Evolutionary conservation across 2,797 vertebrate genomes (phyloP).

Genomic region (Premnoplex brunnescens): DNA sequence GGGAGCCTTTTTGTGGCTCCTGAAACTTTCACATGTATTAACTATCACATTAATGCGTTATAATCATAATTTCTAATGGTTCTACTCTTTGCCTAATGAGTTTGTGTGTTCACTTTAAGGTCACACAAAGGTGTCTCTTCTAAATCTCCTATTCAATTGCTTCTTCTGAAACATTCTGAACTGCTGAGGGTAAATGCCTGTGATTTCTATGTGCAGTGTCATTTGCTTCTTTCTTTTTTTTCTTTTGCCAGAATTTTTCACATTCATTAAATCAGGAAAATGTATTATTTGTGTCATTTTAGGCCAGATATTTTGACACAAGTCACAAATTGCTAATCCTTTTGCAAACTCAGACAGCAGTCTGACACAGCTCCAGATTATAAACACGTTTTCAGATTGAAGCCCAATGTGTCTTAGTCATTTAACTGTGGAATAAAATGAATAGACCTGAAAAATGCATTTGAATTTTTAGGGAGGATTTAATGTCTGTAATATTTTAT

Average conservation of each 20-base stretch:
- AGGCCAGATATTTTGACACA: constrained; percentile 46
- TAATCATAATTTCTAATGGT: not conserved
- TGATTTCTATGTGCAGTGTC: not conserved
- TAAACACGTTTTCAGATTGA: constrained; percentile 36
- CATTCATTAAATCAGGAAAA: constrained; percentile 11
- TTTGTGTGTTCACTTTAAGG: not conserved
- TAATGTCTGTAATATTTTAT: constrained; percentile 44
- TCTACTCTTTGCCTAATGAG: not conserved
- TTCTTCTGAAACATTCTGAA: not conserved
- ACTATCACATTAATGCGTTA: not conserved
- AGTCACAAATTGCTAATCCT: constrained; percentile 58
- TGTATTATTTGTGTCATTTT: constrained; percentile 41
- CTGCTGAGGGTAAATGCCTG: not conserved
- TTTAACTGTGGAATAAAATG: constrained; percentile 33
- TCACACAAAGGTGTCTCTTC: not conserved
- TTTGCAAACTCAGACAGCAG: constrained; percentile 42
- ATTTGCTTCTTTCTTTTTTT: no score
- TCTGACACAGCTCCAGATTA: constrained; percentile 49
- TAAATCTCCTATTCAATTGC: not conserved
- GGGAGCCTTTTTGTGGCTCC: not conserved
- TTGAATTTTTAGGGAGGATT: constrained; percentile 50
- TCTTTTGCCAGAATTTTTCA: not conserved
- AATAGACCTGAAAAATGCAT: constrained; percentile 20
- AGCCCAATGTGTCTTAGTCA: constrained; percentile 23
- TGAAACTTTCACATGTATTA: not conserved